phyloP scores from a whole-genome alignment of 1,140 invertebrate species.

The Eriosoma lanigerum region DNA sequence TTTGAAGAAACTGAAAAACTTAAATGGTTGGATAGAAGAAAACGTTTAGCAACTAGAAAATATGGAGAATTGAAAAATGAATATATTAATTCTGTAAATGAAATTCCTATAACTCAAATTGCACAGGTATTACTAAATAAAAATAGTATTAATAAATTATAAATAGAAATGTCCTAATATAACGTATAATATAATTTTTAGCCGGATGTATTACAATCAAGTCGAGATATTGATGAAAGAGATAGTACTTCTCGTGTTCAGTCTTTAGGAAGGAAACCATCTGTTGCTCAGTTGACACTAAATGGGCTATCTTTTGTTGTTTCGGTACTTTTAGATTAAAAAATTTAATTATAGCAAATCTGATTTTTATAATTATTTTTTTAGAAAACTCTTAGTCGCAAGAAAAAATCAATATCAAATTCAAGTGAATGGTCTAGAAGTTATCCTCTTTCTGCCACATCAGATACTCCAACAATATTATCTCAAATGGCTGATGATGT shows the following conservation, averaged over 20 bases:
- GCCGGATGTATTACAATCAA: constrained; percentile 59
- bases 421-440: constrained; percentile 62
- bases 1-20: constrained; percentile 70
- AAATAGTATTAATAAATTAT: no score
- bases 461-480: constrained; percentile 55
- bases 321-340: constrained; percentile 63
- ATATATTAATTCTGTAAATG: constrained; percentile 50
- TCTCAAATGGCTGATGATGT: constrained; percentile 57
- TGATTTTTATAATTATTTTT: constrained; percentile 22
- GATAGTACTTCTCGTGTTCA: constrained; percentile 55
- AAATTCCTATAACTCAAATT: constrained; percentile 13
- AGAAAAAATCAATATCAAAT: constrained; percentile 58
- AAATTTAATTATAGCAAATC: background rate
- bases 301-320: constrained; percentile 70
- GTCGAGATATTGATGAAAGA: constrained; percentile 54
- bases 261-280: constrained; percentile 63
- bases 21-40: constrained; percentile 73
- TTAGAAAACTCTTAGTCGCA: constrained; percentile 62
- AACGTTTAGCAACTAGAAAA: constrained; percentile 71
- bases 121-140: constrained; percentile 52
- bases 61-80: constrained; percentile 68
- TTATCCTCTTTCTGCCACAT: constrained; percentile 59
- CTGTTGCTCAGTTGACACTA: constrained; percentile 69
- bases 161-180: no score
- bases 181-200: no score